Conservation (phyloP, 2,888 invertebrate genomes). For the Apodemia hepburni region DNA sequence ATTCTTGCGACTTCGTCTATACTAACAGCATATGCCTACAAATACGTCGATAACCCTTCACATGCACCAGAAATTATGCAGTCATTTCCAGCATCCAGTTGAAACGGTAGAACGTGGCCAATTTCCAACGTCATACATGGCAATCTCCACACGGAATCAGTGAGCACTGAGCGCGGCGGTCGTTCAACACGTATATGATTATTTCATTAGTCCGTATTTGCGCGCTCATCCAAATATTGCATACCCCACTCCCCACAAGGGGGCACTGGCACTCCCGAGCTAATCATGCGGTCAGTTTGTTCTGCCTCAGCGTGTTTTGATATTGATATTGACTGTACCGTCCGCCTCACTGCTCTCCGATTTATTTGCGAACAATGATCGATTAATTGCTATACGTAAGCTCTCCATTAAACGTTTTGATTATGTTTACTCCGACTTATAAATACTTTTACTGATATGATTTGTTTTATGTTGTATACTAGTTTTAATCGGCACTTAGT, state of each 20-base stretch:
- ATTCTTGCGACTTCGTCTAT: background rate
- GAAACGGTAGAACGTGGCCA: conserved; percentile 11
- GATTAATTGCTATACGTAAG: conserved; percentile 73
- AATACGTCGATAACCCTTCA: background rate
- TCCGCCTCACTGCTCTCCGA: conserved; percentile 73
- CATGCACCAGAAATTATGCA: conserved; percentile 5
- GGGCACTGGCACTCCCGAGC: conserved; percentile 47
- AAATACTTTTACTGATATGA: background rate
- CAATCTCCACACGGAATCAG: conserved; percentile 61
- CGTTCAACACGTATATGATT: conserved; percentile 77
- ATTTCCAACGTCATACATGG: conserved; percentile 17
- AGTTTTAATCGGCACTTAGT: no score
- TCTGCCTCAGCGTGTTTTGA: conserved; percentile 80
- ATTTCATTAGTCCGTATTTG: conserved; percentile 79
- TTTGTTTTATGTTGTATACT: background rate
- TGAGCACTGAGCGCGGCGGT: conserved; percentile 56
- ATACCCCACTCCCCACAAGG: conserved; percentile 38
- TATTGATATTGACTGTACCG: conserved; percentile 77
- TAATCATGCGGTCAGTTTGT: conserved; percentile 80
- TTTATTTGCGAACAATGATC: conserved; percentile 79
- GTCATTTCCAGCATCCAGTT: conserved; percentile 20
- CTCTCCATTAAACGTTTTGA: conserved; percentile 71
- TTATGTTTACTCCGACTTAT: conserved; percentile 59
- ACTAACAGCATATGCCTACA: background rate
- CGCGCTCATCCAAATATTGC: conserved; percentile 72